Conservation (phyloP, 2,888 invertebrate genomes). For the Rotaria magnacalcarata region DNA sequence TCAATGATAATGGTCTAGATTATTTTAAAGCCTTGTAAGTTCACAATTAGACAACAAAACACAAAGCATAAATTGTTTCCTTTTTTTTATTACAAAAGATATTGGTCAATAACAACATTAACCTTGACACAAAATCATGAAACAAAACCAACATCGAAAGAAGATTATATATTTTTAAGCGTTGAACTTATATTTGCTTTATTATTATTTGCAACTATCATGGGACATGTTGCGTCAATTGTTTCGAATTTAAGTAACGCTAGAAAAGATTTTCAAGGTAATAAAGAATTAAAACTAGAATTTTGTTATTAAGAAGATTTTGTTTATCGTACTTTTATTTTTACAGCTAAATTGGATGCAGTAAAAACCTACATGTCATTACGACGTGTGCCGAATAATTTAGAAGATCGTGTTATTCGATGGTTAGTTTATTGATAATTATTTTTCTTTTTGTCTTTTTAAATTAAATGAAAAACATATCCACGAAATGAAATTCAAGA, state of each 20-base stretch:
- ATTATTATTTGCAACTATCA: slow-evolving; percentile 86
- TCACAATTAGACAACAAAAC: not conserved
- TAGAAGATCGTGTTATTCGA: slow-evolving; percentile 94
- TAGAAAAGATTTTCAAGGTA: slow-evolving; percentile 95
- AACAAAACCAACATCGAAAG: slow-evolving; percentile 79
- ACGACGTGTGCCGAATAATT: slow-evolving; percentile 84
- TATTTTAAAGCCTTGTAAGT: slow-evolving; percentile 35
- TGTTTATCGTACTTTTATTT: not conserved
- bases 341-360: slow-evolving; percentile 90
- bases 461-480: not conserved
- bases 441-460: not conserved
- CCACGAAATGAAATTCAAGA: too few species aligned
- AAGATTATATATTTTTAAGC: slow-evolving; percentile 90
- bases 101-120: slow-evolving; percentile 18
- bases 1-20: slow-evolving; percentile 28
- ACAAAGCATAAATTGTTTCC: slow-evolving; percentile 61
- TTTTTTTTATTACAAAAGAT: not conserved
- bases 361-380: slow-evolving; percentile 98
- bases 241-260: slow-evolving; percentile 94
- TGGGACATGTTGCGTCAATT: slow-evolving; percentile 95
- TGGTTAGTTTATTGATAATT: slow-evolving; percentile 64
- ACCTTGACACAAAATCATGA: slow-evolving; percentile 30
- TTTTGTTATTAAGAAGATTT: not conserved
- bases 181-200: slow-evolving; percentile 86
- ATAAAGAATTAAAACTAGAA: slow-evolving; percentile 48